Base-by-base conservation (phyloP, 2,888 invertebrate species). In the Priocnemis perturbator region DNA sequence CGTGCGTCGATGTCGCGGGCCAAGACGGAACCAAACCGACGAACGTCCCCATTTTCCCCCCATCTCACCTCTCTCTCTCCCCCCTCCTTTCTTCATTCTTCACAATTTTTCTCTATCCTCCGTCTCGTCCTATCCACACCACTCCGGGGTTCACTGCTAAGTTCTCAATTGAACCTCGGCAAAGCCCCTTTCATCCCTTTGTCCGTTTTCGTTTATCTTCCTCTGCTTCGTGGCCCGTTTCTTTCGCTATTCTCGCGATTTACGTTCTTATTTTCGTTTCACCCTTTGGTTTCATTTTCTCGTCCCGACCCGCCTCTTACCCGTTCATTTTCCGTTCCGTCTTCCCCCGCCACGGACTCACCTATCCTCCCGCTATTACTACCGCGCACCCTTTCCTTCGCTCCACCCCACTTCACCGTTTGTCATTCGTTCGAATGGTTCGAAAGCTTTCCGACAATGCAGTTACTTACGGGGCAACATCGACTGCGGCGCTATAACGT, bases 401-500 rank as follows among this genome's bases (percentile, higher is more conserved):
- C 56, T 67, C 62, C 53, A 62, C 62, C 57, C 59, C 60, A 64
- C 64, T 62, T 57, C 64, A 64, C 60, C 67, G 69, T 64, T 61
- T 60, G 57, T 69, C 53, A 64, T 69, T 67, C 67, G 65, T 67
- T 26, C 53, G 26, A 59, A 48, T 55, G 45, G 48, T 69, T 66
- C 56, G 61, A 52, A 23, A 56, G 62, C 58, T 66, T 65, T 68
- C 9, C 64, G 69, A 61, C 62, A 55, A 60, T 53, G 64, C 64
- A 69, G 73, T 64, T 65, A 60, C 65, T 70, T 50, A 71, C 63
- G 71, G 62, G 62, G 70, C 50, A 50, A 17, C 71, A 66, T 71
- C 61, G 73, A 37, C 76, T 77, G 81, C 81, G 81, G 82, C 81
- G 78, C 81, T 81, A 76, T 74, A 37, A 77, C 75, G 75, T 76